These are phyloP conservation scores for Herpailurus yagouaroundi DNA, from an alignment of 2,113 vertebrate species.

Conservation along the genomic window DNA sequence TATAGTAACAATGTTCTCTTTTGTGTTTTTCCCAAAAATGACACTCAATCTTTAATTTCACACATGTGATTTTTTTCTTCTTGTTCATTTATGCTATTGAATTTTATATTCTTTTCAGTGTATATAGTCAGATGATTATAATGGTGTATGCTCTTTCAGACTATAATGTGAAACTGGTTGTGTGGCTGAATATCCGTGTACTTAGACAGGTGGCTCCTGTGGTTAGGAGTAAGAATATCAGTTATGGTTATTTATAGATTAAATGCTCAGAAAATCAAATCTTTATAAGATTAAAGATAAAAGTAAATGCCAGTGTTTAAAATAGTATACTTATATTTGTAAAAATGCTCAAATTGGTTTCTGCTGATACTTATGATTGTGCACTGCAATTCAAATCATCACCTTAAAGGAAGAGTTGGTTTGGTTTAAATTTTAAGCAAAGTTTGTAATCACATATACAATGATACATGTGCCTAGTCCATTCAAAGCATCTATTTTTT, in stretches of 20 bases:
- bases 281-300: neutral
- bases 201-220: conserved; percentile 31
- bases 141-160: conserved; percentile 54
- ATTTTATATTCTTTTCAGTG: conserved; percentile 52
- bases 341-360: neutral
- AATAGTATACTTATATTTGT: neutral
- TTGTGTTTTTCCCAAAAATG: neutral
- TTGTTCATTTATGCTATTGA: conserved; percentile 63
- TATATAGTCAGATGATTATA: conserved; percentile 60
- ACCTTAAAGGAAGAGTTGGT: neutral
- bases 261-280: neutral
- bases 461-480: neutral
- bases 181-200: neutral
- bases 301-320: neutral
- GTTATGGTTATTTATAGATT: conserved; percentile 65
- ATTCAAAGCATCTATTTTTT: neutral
- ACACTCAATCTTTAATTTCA: neutral
- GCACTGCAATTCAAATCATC: neutral
- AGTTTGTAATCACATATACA: neutral
- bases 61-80: conserved; percentile 41
- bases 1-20: conserved; percentile 20
- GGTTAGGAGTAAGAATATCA: conserved; percentile 37
- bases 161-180: neutral
- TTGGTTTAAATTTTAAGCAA: neutral
- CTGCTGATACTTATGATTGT: neutral